These are phyloP conservation scores for Sesamia nonagrioides DNA, from an alignment of 1,140 invertebrate species.

Conservation along the genomic window DNA sequence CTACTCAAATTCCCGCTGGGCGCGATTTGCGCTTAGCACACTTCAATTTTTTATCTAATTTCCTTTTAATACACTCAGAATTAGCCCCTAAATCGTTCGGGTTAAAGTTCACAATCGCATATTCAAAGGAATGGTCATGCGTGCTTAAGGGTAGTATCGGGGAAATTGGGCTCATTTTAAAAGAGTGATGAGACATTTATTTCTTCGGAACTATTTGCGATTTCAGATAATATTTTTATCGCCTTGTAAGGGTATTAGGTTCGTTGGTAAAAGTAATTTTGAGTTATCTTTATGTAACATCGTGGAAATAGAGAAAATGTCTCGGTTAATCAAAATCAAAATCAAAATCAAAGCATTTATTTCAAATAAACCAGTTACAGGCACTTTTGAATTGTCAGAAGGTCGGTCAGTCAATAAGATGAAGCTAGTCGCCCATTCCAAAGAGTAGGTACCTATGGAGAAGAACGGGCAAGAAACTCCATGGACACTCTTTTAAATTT, in stretches of 20 bases:
- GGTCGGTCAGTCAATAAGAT: no score
- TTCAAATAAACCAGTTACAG: no score
- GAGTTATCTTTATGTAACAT: neutral
- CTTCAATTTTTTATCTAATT: conserved; percentile 75
- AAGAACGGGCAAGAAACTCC: no score
- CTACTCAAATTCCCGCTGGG: conserved; percentile 74
- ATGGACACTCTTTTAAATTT: no score
- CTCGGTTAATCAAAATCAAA: no score
- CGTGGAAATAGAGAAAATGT: neutral
- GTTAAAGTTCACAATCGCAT: conserved; percentile 50
- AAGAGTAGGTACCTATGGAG: no score
- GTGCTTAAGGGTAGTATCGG: conserved; percentile 72
- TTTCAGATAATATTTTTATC: conserved; percentile 50
- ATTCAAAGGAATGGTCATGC: conserved; percentile 61
- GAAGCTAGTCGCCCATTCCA: no score
- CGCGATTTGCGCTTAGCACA: conserved; percentile 76
- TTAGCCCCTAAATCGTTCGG: conserved; percentile 43
- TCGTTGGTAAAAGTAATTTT: neutral
- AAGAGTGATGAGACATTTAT: conserved; percentile 78
- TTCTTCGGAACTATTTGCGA: conserved; percentile 61
- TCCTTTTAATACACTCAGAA: conserved; percentile 47
- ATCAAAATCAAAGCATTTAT: no score
- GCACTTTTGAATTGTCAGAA: no score
- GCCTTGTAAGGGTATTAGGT: neutral
- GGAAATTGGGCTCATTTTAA: conserved; percentile 77